A percentile compares a stretch with the other conserved stretches of the same genome.
phyloP scores from a whole-genome alignment of 2,113 vertebrate species.

The Sporophila hypoxantha region DNA sequence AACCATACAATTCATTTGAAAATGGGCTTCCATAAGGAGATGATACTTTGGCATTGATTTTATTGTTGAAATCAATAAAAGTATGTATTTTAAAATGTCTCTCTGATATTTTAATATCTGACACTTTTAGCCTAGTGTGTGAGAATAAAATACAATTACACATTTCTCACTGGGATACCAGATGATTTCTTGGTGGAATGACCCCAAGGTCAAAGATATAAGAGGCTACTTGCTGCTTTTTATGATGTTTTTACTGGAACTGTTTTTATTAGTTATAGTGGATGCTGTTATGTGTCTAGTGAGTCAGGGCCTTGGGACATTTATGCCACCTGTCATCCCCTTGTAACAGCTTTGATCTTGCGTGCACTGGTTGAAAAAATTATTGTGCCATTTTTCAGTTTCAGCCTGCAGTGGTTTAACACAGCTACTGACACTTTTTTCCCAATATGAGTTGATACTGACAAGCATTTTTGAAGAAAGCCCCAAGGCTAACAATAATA shows the following conservation, averaged over 20 bases:
- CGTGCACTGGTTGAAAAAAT: constrained; percentile 48
- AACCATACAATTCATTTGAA: neutral
- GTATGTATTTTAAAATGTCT: neutral
- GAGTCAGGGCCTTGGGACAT: constrained; percentile 29
- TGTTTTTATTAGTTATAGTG: constrained; percentile 23
- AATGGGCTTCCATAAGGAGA: neutral
- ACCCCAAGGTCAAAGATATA: constrained; percentile 14
- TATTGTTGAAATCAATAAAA: neutral
- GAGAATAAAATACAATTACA: constrained; percentile 5
- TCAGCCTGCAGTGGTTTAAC: constrained; percentile 58
- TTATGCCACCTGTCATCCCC: constrained; percentile 54
- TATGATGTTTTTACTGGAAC: neutral
- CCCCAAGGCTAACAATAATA: constrained; percentile 64
- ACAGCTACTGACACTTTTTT: constrained; percentile 45
- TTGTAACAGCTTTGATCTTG: constrained; percentile 61
- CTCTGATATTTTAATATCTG: neutral
- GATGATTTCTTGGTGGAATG: constrained; percentile 2
- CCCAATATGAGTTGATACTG: constrained; percentile 59
- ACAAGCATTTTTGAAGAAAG: constrained; percentile 62
- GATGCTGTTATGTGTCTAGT: constrained; percentile 18
- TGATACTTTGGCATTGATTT: neutral
- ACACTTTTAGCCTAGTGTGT: neutral
- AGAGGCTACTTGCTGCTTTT: constrained; percentile 14
- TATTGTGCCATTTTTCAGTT: constrained; percentile 65
- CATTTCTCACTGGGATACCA: neutral